Conservation (phyloP, 2,888 invertebrate species). For the Tineola bisselliella region DNA sequence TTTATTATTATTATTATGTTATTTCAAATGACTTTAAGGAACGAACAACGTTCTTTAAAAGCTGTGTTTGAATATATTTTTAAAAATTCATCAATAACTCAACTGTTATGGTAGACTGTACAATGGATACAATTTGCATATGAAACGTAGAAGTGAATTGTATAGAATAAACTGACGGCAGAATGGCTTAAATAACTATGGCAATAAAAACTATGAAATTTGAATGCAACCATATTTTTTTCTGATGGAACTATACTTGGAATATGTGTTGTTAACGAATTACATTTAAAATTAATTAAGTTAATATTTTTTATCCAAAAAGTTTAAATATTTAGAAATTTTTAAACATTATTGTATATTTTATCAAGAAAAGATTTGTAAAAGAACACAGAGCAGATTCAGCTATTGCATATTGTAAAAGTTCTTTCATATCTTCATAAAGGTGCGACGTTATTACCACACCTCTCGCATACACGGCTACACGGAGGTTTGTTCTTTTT, state of each 20-base stretch:
- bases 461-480: slow-evolving; percentile 1
- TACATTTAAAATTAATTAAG: not conserved
- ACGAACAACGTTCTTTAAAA: not conserved
- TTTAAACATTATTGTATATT: not conserved
- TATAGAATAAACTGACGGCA: slow-evolving; percentile 22
- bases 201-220: slow-evolving; percentile 1
- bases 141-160: slow-evolving; percentile 9
- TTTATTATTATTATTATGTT: too few relatives aligned
- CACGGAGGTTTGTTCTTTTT: slow-evolving; percentile 2
- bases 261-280: not conserved
- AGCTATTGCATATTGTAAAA: not conserved
- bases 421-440: slow-evolving; percentile 1
- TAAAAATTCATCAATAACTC: not conserved
- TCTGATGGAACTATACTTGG: not conserved
- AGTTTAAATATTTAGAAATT: not conserved
- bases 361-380: not conserved
- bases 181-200: slow-evolving; percentile 27
- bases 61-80: not conserved
- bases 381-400: not conserved
- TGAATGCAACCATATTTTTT: not conserved
- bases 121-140: slow-evolving; percentile 11
- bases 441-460: not conserved
- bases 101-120: slow-evolving; percentile 2
- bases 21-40: too few relatives aligned
- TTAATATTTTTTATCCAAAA: too few relatives aligned